A percentile compares a stretch with the other conserved stretches of the same genome.
Conservation (phyloP, 2,113 vertebrate genomes). For the Thinocorus orbignyianus region DNA sequence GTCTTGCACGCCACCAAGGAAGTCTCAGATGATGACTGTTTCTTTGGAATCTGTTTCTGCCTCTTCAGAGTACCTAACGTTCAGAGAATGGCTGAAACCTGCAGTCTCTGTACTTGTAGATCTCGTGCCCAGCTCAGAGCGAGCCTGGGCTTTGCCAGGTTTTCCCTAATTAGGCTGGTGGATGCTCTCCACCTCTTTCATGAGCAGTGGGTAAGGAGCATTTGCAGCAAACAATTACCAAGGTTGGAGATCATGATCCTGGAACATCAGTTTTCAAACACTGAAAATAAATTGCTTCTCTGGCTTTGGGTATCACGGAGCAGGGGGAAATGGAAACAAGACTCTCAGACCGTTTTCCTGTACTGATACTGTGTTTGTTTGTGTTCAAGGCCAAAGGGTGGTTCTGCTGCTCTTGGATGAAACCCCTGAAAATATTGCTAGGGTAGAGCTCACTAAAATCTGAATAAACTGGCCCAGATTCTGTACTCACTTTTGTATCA, state of each 20-base stretch:
- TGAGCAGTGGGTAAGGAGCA: not conserved
- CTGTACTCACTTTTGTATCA: not conserved
- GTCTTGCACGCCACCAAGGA: not conserved
- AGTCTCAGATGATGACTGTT: not conserved
- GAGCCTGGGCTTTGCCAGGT: not conserved
- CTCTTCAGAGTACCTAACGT: not conserved
- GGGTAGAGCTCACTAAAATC: not conserved
- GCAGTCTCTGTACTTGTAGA: not conserved
- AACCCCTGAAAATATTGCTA: not conserved
- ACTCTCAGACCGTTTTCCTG: not conserved
- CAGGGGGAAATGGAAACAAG: not conserved
- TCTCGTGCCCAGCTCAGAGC: not conserved
- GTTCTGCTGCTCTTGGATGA: not conserved
- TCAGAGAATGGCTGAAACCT: conserved; percentile 5
- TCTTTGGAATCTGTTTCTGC: not conserved
- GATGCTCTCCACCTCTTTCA: not conserved
- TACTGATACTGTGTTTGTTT: not conserved
- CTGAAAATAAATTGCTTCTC: conserved; percentile 14
- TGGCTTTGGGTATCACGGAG: not conserved
- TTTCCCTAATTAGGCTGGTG: not conserved
- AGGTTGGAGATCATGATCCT: not conserved
- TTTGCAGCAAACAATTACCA: not conserved
- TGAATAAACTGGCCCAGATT: not conserved
- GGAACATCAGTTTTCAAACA: not conserved
- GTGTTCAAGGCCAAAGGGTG: conserved; percentile 4